phyloP scores from a whole-genome alignment of 2,113 vertebrate genomes.

The Pluvialis apricaria region DNA sequence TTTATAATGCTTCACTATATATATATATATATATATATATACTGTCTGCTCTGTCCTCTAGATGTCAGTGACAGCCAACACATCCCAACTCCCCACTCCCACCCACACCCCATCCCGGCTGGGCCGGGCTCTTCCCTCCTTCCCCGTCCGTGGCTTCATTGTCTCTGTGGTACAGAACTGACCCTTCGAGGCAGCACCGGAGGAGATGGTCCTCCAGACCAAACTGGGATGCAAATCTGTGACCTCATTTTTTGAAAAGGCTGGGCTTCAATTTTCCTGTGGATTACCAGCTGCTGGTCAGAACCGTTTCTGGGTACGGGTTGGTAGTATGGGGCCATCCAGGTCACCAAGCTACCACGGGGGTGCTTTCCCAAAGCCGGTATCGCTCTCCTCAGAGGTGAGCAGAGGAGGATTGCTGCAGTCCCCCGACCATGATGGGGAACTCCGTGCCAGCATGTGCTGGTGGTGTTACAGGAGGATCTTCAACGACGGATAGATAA shows the following conservation, averaged over 20 bases:
- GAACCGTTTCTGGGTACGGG: rapidly evolving
- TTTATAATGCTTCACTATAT: background rate
- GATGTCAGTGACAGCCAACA: constrained; percentile 49
- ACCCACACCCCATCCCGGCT: rapidly evolving
- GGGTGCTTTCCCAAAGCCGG: background rate
- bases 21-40: rapidly evolving
- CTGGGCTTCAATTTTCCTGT: rapidly evolving
- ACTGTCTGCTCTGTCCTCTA: constrained; percentile 15
- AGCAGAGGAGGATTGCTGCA: background rate
- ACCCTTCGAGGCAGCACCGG: background rate
- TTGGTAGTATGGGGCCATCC: background rate
- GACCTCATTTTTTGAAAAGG: background rate
- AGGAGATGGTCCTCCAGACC: background rate
- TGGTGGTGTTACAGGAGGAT: background rate
- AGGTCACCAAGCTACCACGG: rapidly evolving
- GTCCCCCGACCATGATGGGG: too few relatives aligned
- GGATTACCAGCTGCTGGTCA: background rate
- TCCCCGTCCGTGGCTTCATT: background rate
- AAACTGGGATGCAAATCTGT: background rate
- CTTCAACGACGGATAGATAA: rapidly evolving
- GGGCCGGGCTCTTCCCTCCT: background rate
- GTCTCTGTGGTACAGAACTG: background rate
- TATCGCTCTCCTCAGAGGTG: background rate
- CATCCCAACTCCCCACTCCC: background rate
- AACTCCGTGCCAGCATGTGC: rapidly evolving